Percentiles rank a stretch among this genome's conserved stretches.
These are phyloP conservation scores for Meteorus colon DNA, from an alignment of 2,888 invertebrate genomes.

Conservation along the genomic window DNA sequence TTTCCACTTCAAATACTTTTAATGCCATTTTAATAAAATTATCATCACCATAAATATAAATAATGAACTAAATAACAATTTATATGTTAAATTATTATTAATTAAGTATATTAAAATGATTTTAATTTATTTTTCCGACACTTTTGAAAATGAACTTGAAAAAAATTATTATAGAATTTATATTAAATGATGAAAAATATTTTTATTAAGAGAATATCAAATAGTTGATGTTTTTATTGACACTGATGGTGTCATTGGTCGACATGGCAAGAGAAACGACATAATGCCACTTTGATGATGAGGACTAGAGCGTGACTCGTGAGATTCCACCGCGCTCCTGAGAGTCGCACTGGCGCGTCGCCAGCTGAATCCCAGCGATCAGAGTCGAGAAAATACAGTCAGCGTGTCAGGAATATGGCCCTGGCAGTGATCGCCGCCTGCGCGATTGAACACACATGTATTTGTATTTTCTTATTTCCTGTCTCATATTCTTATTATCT, in stretches of 20 bases:
- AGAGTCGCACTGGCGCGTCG: constrained; percentile 49
- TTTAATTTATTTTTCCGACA: background rate
- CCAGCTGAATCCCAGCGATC: constrained; percentile 46
- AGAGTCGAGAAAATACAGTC: constrained; percentile 45
- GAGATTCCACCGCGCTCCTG: constrained; percentile 47
- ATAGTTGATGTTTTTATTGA: constrained; percentile 2
- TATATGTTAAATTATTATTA: background rate
- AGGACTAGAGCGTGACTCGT: constrained; percentile 27
- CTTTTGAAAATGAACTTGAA: background rate
- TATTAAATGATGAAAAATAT: background rate
- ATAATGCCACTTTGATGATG: constrained; percentile 39
- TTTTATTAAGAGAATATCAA: background rate
- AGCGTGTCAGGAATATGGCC: constrained; percentile 61
- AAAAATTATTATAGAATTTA: background rate
- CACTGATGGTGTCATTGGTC: constrained; percentile 27
- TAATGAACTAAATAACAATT: background rate
- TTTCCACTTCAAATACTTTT: background rate
- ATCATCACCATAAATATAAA: background rate
- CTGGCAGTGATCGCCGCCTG: constrained; percentile 73
- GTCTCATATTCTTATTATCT: background rate
- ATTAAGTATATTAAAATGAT: background rate
- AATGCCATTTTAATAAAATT: background rate
- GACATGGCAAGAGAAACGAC: constrained; percentile 10
- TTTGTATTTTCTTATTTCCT: constrained; percentile 22
- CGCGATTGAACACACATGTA: constrained; percentile 58